These are phyloP conservation scores for Lytechinus pictus DNA, from an alignment of 35 echinoderm and acorn worm genomes.

Conservation along the genomic window DNA sequence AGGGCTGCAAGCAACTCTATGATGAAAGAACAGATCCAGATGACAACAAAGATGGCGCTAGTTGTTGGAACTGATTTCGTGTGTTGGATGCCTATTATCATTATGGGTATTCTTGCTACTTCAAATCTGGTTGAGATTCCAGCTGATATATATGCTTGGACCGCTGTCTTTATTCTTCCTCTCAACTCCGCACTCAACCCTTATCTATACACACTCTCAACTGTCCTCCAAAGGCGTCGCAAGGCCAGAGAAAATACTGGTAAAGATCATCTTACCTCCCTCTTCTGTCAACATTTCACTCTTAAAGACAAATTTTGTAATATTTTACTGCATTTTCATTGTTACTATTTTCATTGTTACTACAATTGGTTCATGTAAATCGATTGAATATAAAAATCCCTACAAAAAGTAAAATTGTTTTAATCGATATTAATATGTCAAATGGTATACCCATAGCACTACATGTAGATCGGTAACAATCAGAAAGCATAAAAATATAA, in stretches of 20 bases:
- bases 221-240: slow-evolving; percentile 22
- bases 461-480: too few relatives aligned
- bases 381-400: too few relatives aligned
- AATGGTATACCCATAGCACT: too few relatives aligned
- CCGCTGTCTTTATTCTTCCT: slow-evolving; percentile 71
- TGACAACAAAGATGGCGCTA: slow-evolving; percentile 65
- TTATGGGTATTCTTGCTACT: slow-evolving; percentile 66
- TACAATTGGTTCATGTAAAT: too few relatives aligned
- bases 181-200: slow-evolving; percentile 79
- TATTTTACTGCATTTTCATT: too few relatives aligned
- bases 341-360: too few relatives aligned
- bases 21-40: slow-evolving; percentile 61
- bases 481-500: neutral
- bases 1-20: neutral
- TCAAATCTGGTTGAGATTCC: slow-evolving; percentile 54
- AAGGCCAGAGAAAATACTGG: neutral
- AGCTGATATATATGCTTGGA: slow-evolving; percentile 65
- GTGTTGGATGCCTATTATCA: slow-evolving; percentile 84
- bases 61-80: slow-evolving; percentile 68
- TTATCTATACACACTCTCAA: slow-evolving; percentile 62
- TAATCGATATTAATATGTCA: too few relatives aligned
- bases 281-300: neutral
- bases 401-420: too few relatives aligned
- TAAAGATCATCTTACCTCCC: neutral
- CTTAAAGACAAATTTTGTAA: too few relatives aligned